Percentiles rank a stretch among this genome's conserved stretches.
phyloP scores from a whole-genome alignment of 1,140 invertebrate genomes.

The Pogonus chalceus region DNA sequence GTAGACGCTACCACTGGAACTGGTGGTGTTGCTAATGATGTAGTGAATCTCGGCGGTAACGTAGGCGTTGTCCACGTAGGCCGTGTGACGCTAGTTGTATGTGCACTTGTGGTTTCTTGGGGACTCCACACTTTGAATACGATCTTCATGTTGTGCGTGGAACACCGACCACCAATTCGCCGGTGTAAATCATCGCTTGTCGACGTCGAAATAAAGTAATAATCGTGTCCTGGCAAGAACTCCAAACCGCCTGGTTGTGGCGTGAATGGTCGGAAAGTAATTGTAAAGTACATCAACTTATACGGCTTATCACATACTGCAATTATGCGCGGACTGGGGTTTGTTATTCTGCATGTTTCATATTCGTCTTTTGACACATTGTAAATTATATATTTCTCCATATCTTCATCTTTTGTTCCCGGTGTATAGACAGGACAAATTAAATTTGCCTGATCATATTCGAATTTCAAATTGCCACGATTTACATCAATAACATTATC shows the following conservation, averaged over 20 bases:
- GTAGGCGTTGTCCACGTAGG: slow-evolving; percentile 31
- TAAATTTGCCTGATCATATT: slow-evolving; percentile 90
- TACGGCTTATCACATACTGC: slow-evolving; percentile 92
- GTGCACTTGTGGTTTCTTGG: not conserved
- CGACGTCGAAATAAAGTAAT: slow-evolving; percentile 91
- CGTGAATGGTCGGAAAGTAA: slow-evolving; percentile 91
- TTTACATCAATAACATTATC: slow-evolving; percentile 95
- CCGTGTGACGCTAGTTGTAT: slow-evolving; percentile 4
- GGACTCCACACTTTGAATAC: slow-evolving; percentile 88
- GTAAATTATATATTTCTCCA: slow-evolving; percentile 91
- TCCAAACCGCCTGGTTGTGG: slow-evolving; percentile 89
- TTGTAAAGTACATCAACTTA: slow-evolving; percentile 91
- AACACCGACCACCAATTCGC: slow-evolving; percentile 80
- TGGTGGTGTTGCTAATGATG: slow-evolving; percentile 28
- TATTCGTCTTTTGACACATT: slow-evolving; percentile 95
- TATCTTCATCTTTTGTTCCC: slow-evolving; percentile 72
- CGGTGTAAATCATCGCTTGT: slow-evolving; percentile 84
- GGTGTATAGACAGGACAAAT: slow-evolving; percentile 87
- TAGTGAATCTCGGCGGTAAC: slow-evolving; percentile 40
- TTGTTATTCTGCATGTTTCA: slow-evolving; percentile 89
- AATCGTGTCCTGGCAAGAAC: slow-evolving; percentile 88
- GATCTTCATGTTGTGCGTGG: slow-evolving; percentile 90
- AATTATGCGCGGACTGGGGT: slow-evolving; percentile 84
- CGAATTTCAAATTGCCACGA: slow-evolving; percentile 84
- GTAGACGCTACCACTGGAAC: slow-evolving; percentile 22